Percentiles rank a stretch among this genome's conserved stretches.
These are phyloP conservation scores for Sminthurinus signatus DNA, from an alignment of 1,140 invertebrate genomes.

Conservation along the genomic window DNA sequence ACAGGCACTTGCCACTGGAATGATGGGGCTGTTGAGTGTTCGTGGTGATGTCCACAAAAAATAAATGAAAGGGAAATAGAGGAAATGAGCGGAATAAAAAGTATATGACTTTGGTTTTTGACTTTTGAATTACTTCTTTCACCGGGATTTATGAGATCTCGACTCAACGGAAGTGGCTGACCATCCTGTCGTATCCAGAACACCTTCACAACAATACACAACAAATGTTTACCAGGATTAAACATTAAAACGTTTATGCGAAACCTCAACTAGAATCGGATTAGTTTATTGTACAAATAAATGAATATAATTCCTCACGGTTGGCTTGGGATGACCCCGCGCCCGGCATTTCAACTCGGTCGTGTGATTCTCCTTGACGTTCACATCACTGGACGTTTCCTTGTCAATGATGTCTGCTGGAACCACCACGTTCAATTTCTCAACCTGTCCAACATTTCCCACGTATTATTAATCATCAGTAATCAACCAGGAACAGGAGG, in stretches of 20 bases:
- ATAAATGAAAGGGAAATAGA: no score
- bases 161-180: constrained; percentile 62
- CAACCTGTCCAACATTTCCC: no score
- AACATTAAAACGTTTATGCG: neutral
- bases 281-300: neutral
- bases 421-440: constrained; percentile 71
- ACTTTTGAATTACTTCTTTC: constrained; percentile 35
- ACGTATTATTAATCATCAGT: no score
- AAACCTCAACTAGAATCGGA: neutral
- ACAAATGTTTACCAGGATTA: no score
- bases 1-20: no score
- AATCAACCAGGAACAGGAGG: no score
- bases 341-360: constrained; percentile 69
- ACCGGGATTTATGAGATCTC: constrained; percentile 49
- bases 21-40: no score
- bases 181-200: constrained; percentile 72
- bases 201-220: constrained; percentile 45
- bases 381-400: constrained; percentile 54
- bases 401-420: constrained; percentile 71
- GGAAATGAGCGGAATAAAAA: no score
- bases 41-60: no score
- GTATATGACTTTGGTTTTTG: no score
- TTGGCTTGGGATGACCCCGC: constrained; percentile 70
- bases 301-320: no score
- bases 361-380: constrained; percentile 66